Evolutionary conservation across 1,140 invertebrate species (phyloP).

Genomic region (Tribolium castaneum): DNA sequence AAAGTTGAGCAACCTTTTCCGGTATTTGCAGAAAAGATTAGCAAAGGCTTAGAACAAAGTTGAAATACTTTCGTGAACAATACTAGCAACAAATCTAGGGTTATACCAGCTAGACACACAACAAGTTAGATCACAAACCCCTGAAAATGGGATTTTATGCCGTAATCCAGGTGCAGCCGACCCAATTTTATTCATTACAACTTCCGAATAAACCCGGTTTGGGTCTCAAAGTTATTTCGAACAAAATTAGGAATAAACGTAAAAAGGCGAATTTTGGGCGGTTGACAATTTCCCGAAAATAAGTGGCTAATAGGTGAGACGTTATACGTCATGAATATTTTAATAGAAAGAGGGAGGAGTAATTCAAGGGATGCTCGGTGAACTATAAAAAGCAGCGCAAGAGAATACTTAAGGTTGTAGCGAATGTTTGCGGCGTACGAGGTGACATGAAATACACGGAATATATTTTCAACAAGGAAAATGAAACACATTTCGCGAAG

Average conservation of each 20-base stretch:
- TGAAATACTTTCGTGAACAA: conserved; percentile 10
- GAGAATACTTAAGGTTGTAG: conserved; percentile 44
- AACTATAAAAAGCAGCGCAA: conserved; percentile 36
- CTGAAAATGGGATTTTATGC: conserved; percentile 27
- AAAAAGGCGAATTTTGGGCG: background rate
- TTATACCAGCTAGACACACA: conserved; percentile 9
- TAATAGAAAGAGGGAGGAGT: conserved; percentile 35
- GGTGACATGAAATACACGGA: conserved; percentile 39
- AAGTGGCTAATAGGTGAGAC: conserved; percentile 37
- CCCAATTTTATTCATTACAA: conserved; percentile 33
- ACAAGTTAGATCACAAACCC: background rate
- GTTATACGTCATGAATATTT: conserved; percentile 41
- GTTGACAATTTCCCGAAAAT: conserved; percentile 4
- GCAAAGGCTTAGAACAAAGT: background rate
- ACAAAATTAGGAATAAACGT: background rate
- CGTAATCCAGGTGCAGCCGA: conserved; percentile 22
- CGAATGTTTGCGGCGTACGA: conserved; percentile 34
- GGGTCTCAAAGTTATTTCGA: conserved; percentile 1
- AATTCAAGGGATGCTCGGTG: conserved; percentile 33
- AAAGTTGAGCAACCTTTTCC: no score
- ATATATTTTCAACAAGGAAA: conserved; percentile 42
- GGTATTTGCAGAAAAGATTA: background rate
- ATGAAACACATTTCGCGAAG: conserved; percentile 36
- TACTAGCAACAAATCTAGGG: conserved; percentile 19
- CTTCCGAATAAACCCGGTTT: conserved; percentile 13